Evolutionary conservation across 1,140 invertebrate species (phyloP).

Genomic region (Drosophila funebris): DNA sequence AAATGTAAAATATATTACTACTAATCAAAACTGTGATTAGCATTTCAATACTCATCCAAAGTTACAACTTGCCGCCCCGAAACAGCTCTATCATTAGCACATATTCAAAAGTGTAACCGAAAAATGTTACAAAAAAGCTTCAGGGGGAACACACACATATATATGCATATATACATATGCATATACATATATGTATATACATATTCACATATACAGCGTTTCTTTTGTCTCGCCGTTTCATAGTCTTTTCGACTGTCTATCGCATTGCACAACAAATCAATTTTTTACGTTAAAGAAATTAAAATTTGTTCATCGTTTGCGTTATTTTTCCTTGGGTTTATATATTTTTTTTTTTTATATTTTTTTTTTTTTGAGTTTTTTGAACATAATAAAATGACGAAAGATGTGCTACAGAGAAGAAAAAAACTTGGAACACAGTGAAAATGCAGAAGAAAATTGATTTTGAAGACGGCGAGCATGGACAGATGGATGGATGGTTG

Average conservation of each 20-base stretch:
- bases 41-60: background rate
- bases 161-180: background rate
- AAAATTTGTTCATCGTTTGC: slow-evolving; percentile 28
- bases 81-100: slow-evolving; percentile 9
- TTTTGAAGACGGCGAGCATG: slow-evolving; percentile 38
- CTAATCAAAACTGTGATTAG: background rate
- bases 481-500: slow-evolving; percentile 3
- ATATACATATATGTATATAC: background rate
- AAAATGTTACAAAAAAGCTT: slow-evolving; percentile 6
- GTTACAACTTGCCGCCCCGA: background rate
- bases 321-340: slow-evolving; percentile 15
- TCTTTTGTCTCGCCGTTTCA: slow-evolving; percentile 13
- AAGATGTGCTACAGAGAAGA: slow-evolving; percentile 39
- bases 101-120: slow-evolving; percentile 23
- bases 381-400: slow-evolving; percentile 47
- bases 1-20: background rate
- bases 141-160: background rate
- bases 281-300: slow-evolving; percentile 53
- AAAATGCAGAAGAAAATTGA: slow-evolving; percentile 58
- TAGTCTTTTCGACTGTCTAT: slow-evolving; percentile 1
- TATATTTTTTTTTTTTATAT: no score
- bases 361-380: slow-evolving; percentile 14
- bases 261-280: slow-evolving; percentile 50
- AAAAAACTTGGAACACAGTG: slow-evolving; percentile 32
- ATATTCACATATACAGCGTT: slow-evolving; percentile 8